phyloP scores from a whole-genome alignment of 2,888 invertebrate genomes.

The Epinotia nisella region DNA sequence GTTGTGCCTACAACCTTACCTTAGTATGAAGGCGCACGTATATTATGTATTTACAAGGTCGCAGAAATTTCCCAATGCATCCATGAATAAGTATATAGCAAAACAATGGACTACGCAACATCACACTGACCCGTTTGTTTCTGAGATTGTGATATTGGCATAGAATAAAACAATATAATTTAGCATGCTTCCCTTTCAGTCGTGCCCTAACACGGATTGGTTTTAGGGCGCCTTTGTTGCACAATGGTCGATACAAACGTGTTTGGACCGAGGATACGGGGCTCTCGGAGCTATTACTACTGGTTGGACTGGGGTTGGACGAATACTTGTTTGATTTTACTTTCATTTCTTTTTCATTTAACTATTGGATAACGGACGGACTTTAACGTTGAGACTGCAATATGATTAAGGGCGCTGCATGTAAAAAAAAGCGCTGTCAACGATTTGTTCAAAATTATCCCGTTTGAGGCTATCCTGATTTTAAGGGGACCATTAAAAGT shows the following conservation, averaged over 20 bases:
- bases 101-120: constrained; percentile 31
- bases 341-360: neutral
- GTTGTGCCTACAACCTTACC: too few relatives aligned
- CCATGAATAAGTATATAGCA: constrained; percentile 12
- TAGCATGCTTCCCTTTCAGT: constrained; percentile 61
- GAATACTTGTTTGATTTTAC: neutral
- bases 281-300: constrained; percentile 33
- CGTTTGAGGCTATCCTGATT: neutral
- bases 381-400: too few relatives aligned
- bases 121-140: constrained; percentile 15
- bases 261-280: constrained; percentile 44
- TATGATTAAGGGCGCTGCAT: too few relatives aligned
- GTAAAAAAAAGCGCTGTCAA: neutral
- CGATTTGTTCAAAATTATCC: neutral
- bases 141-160: constrained; percentile 39
- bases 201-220: constrained; percentile 64
- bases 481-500: neutral
- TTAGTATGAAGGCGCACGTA: neutral
- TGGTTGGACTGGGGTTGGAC: neutral
- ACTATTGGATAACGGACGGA: neutral
- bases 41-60: neutral
- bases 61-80: constrained; percentile 3
- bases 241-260: constrained; percentile 52
- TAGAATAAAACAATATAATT: constrained; percentile 62
- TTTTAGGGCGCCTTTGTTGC: constrained; percentile 53